Conservation (phyloP, 2,797 vertebrate species). For the Oryzias sinensis region DNA sequence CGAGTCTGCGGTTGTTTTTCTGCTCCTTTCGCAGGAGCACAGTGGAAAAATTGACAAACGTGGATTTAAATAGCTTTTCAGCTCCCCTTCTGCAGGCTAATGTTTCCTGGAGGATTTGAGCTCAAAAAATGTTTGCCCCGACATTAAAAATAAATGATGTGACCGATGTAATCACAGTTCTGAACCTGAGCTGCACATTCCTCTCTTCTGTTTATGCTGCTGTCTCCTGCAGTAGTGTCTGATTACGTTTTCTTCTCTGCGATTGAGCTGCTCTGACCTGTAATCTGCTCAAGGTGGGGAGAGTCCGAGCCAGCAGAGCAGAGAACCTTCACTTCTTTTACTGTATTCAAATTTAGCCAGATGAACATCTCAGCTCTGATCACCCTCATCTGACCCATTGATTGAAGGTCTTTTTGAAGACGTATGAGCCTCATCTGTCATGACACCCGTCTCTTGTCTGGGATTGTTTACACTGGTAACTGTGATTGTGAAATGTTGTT, state of each 20-base stretch:
- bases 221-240: constrained; percentile 14
- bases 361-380: constrained; percentile 1
- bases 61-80: constrained; percentile 13
- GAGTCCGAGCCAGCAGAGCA: constrained; percentile 42
- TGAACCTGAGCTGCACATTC: constrained; percentile 11
- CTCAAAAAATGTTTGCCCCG: neutral
- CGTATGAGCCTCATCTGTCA: constrained; percentile 4
- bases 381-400: constrained; percentile 25
- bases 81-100: neutral
- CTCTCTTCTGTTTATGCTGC: constrained; percentile 23
- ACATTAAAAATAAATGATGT: constrained; percentile 1
- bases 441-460: constrained; percentile 4
- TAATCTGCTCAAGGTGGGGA: constrained; percentile 54
- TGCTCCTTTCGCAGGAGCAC: constrained; percentile 12
- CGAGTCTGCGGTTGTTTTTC: constrained; percentile 13
- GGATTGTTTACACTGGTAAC: constrained; percentile 32
- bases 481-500: constrained; percentile 27
- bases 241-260: constrained; percentile 39
- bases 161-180: constrained; percentile 4
- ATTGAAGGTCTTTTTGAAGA: constrained; percentile 33
- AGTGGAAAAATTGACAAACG: constrained; percentile 18
- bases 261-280: constrained; percentile 29
- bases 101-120: constrained; percentile 3
- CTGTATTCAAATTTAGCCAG: constrained; percentile 15
- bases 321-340: constrained; percentile 19